Conservation (phyloP, 2,888 invertebrate genomes). For the Ypsolopha sequella region DNA sequence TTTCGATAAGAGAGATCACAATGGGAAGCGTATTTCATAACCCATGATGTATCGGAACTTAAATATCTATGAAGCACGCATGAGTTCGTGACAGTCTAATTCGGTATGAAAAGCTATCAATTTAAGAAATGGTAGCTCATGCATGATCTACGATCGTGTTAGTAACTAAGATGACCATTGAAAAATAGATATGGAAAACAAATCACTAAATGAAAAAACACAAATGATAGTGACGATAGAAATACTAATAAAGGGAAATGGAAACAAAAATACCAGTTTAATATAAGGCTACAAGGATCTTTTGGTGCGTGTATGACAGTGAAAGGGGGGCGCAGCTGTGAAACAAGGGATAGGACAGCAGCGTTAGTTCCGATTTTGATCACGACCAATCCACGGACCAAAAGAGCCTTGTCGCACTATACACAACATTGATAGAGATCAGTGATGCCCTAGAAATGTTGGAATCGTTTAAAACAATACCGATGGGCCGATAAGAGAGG, state of each 20-base stretch:
- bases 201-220: too few species aligned
- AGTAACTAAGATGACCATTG: neutral
- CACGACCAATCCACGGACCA: too few species aligned
- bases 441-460: conserved; percentile 36
- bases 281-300: too few species aligned
- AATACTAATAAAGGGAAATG: too few species aligned
- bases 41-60: conserved; percentile 25
- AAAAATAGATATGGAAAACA: neutral
- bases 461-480: conserved; percentile 52
- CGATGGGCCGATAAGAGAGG: conserved; percentile 46
- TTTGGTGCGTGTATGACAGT: too few species aligned
- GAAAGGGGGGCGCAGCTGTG: too few species aligned
- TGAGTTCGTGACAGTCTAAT: conserved; percentile 36
- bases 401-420: too few species aligned
- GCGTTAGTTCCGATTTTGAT: too few species aligned
- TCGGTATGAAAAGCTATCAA: conserved; percentile 10
- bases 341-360: too few species aligned
- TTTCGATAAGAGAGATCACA: conserved; percentile 38
- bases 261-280: neutral
- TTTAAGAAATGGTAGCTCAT: neutral
- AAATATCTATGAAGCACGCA: conserved; percentile 30
- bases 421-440: conserved; percentile 37
- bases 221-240: too few species aligned
- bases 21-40: conserved; percentile 32
- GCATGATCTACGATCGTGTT: neutral